Evolutionary conservation across 2,797 vertebrate genomes (phyloP), one percentile per base, ranked within the genome.

Genomic region (Podargus strigoides): DNA sequence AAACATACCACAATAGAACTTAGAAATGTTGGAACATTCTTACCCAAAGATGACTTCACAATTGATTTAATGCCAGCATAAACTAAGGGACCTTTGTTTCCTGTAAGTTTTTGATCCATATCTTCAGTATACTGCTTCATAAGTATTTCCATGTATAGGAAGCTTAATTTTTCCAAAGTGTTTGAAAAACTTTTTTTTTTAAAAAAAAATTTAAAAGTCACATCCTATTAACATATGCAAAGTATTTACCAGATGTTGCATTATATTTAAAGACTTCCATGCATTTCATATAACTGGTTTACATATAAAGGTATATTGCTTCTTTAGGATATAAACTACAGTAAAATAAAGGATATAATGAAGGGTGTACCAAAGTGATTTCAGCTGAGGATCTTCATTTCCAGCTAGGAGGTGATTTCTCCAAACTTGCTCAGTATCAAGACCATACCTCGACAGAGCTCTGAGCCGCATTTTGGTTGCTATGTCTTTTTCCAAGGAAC

Each of bases 101-200:
- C 99, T 97, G 98, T 98, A 80, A 98, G 98, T 85, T 99, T 99
- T 94, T 99, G 98, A 96, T 99, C 99, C 97, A 98, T 95, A 62
- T 99, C 99, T 97, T 99, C 99, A 17, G 98, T 98, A 96, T 99
- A 99, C 96, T 99, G 99, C 94, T 99, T 99, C 99, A 99, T 99
- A 98, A 99, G 99, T 99, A 98, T 97, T 98, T 92, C 93, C 94
- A 97, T 34, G 70, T 94, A 99, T 99, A 99, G 99, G 99, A 99
- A 99, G 76, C 28, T 84, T 75, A 86, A 78, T 62, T 91, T 91
- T 86, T 55, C 47, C n/a, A n/a, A 75, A 60, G 30, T 42, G 94
- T 67, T 79, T 42, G 30, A 73, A 76, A 85, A 82, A 72, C 5
- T 3, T 5, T 88, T 72, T 52, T 14, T 3, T 27, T n/a, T n/a